Conservation (phyloP, 2,797 vertebrate genomes). For the Manis pentadactyla region DNA sequence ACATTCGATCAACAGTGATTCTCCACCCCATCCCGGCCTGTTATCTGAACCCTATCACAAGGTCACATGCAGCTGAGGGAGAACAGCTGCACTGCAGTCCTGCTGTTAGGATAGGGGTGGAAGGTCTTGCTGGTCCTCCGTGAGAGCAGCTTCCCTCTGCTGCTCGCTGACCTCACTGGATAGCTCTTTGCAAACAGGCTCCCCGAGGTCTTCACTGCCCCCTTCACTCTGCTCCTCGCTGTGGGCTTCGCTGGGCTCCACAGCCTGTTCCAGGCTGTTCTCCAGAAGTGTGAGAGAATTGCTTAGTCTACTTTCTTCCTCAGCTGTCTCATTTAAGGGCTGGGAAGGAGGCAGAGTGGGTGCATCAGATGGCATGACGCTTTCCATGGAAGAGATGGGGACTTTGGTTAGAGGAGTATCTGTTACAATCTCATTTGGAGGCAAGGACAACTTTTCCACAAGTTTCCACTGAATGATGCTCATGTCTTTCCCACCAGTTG, state of each 20-base stretch:
- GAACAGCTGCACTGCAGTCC: conserved; percentile 28
- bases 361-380: conserved; percentile 59
- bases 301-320: conserved; percentile 81
- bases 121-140: conserved; percentile 82
- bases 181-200: conserved; percentile 82
- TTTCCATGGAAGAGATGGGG: conserved; percentile 82
- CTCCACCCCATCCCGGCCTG: conserved; percentile 76
- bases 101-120: conserved; percentile 79
- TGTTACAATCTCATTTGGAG: conserved; percentile 86
- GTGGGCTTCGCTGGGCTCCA: conserved; percentile 81
- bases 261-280: conserved; percentile 84
- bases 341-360: conserved; percentile 78
- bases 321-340: conserved; percentile 76
- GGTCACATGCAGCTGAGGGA: conserved; percentile 79
- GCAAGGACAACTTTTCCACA: conserved; percentile 91
- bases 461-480: conserved; percentile 98
- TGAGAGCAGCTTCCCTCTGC: conserved; percentile 76
- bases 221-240: conserved; percentile 86
- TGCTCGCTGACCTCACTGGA: conserved; percentile 78
- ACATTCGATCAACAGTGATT: conserved; percentile 78
- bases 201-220: conserved; percentile 83
- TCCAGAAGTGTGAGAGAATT: conserved; percentile 85
- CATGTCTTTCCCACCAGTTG: conserved; percentile 98
- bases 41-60: conserved; percentile 84
- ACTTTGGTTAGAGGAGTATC: conserved; percentile 83